Base-by-base conservation (phyloP, 2,888 invertebrate species). In the Lapara coniferarum region DNA sequence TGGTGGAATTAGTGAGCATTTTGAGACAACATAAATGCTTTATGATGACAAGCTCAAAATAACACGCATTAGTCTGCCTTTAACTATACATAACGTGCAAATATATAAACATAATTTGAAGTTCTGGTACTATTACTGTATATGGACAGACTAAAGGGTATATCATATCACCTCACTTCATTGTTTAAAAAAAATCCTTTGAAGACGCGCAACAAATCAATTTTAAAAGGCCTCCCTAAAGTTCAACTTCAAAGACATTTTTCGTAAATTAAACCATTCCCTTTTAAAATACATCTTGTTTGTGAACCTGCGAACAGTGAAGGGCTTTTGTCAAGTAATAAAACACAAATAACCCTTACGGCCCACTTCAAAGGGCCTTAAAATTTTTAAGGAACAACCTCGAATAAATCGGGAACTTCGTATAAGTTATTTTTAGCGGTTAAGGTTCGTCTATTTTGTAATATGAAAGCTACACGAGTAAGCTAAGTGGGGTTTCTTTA, bases 261-360 rank as follows among this genome's bases (percentile, higher is more conserved):
- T 63, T 63, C 16, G 16, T 13, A 46, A 63, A 49, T 49, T 19
- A 63, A 46, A 19, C 49, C 16, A 0, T 13, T 46, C 13, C 6
- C 49, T 19, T 49, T 46, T 59, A 59, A 59, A 58, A 44, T 44
- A 59, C 44, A 44, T 44, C 59, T 13, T 56, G 25, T 46, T 44
- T 49, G 59, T 10, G 46, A 19, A 19, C 46, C 46, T 14, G 37
- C 51, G 53, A 66, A 52, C 52, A n/a, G 12, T 13, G 37, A 49
- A 67, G 67, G 67, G 56, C n/a, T 67, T 67, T 67, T 56, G 56
- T 46, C 46, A 56, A 67, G 46, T 67, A 67, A 46, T 67, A 56
- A 46, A 56, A 55, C 37, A 67, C 56, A 67, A 67, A 66, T 56
- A 56, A 46, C 55, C 56, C 67, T 55, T 46, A 52, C 19, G 46